Evolutionary conservation across 64 coral and sea anemone species (phyloP).

Genomic region (Stichodactyla mertensii): DNA sequence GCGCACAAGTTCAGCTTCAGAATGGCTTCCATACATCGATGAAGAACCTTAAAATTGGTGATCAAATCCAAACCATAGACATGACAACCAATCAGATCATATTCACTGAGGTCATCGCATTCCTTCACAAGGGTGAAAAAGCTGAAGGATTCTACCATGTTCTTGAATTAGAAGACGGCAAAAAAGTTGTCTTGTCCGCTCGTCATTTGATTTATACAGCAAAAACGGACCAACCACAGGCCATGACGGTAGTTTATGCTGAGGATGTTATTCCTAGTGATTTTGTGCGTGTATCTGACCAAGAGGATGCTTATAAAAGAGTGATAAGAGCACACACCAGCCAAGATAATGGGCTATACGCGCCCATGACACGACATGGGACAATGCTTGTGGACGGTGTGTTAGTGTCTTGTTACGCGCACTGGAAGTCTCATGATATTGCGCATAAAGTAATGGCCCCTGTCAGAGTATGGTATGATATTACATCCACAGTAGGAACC

Average conservation of each 20-base stretch:
- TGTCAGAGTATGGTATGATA: slow-evolving; percentile 19
- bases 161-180: not conserved
- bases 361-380: slow-evolving; percentile 63
- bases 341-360: slow-evolving; percentile 37
- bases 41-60: not conserved
- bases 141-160: not conserved
- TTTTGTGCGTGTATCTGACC: not conserved
- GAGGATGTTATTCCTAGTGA: slow-evolving; percentile 11
- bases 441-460: slow-evolving; percentile 60
- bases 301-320: not conserved
- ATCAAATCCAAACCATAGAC: slow-evolving; percentile 27
- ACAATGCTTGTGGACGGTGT: slow-evolving; percentile 52
- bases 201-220: slow-evolving; percentile 30
- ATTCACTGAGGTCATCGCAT: slow-evolving; percentile 31
- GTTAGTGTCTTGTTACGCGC: slow-evolving; percentile 66
- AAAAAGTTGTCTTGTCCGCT: not conserved
- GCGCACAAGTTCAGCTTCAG: not conserved
- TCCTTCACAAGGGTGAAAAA: slow-evolving; percentile 18
- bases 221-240: not conserved
- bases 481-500: not conserved
- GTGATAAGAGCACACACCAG: not conserved
- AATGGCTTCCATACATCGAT: not conserved
- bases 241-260: not conserved
- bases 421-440: slow-evolving; percentile 46
- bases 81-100: not conserved